phyloP scores from a whole-genome alignment of 1,140 invertebrate species.

The Cyphomyrmex costatus region DNA sequence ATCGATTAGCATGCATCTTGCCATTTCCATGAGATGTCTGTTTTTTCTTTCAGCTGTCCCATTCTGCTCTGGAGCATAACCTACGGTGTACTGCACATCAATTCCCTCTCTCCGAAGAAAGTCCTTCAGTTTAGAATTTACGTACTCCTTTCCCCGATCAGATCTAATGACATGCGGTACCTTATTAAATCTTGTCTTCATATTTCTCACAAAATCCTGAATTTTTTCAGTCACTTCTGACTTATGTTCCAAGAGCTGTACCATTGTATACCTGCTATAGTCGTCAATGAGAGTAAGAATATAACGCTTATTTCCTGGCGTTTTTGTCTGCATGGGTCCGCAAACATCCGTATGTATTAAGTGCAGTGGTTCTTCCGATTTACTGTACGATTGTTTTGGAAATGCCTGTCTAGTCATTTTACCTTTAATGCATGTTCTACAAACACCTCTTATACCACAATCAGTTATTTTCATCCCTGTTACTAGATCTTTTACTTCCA shows the following conservation, averaged over 20 bases:
- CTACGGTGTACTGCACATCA: background rate
- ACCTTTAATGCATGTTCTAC: background rate
- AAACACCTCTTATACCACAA: background rate
- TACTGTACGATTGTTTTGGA: background rate
- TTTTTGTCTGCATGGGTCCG: background rate
- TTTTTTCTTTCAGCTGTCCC: conserved; percentile 43
- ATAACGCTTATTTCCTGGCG: background rate
- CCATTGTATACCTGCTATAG: background rate
- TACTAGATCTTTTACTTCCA: background rate
- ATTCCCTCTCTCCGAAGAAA: background rate
- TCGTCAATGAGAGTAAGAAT: background rate
- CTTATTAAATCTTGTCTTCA: too few relatives aligned
- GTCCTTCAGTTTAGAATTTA: background rate
- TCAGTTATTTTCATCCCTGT: background rate
- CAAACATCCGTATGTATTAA: background rate
- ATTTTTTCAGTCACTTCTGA: background rate
- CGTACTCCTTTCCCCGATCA: too few relatives aligned
- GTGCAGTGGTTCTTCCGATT: background rate
- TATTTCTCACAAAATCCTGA: background rate
- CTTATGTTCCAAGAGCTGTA: background rate
- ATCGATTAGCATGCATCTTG: conserved; percentile 27
- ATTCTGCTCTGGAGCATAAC: conserved; percentile 52
- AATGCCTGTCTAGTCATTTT: background rate
- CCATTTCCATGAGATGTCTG: conserved; percentile 26
- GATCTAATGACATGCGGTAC: too few relatives aligned